Percentiles rank a stretch among this genome's conserved stretches.
These are phyloP conservation scores for Ammospiza nelsoni DNA, from an alignment of 2,113 vertebrate species.

Conservation along the genomic window DNA sequence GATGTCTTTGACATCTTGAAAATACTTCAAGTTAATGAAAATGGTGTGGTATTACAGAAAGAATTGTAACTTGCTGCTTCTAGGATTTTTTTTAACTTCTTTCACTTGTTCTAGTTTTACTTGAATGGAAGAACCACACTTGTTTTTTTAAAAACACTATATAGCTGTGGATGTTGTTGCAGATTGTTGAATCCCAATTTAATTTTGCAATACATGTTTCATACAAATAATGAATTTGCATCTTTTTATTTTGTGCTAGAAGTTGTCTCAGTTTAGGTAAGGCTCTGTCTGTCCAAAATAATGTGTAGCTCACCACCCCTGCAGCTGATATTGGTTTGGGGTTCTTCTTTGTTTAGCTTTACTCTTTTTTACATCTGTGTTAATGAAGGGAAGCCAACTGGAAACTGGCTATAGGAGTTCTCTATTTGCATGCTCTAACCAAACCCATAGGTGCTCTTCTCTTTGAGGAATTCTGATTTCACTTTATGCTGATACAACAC, in stretches of 20 bases:
- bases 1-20: slow-evolving; percentile 62
- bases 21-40: slow-evolving; percentile 70
- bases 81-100: slow-evolving; percentile 53
- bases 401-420: not conserved
- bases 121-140: slow-evolving; percentile 75
- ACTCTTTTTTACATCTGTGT: not conserved
- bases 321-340: not conserved
- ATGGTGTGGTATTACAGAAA: slow-evolving; percentile 64
- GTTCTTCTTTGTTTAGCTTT: not conserved
- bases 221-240: slow-evolving; percentile 70
- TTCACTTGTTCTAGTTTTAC: slow-evolving; percentile 71
- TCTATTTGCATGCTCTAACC: not conserved
- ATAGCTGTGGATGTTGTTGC: slow-evolving; percentile 61
- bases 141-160: slow-evolving; percentile 58
- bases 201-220: slow-evolving; percentile 60
- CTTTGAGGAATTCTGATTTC: not conserved
- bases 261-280: slow-evolving; percentile 19
- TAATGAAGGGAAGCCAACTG: not conserved
- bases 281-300: slow-evolving; percentile 14
- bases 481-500: not conserved
- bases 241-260: slow-evolving; percentile 28
- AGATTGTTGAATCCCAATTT: slow-evolving; percentile 54
- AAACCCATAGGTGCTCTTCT: not conserved
- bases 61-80: slow-evolving; percentile 70
- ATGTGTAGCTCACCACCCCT: not conserved